A percentile compares a stretch with the other conserved stretches of the same genome.
Conservation (phyloP, 2,797 vertebrate species). For the Todus mexicanus region DNA sequence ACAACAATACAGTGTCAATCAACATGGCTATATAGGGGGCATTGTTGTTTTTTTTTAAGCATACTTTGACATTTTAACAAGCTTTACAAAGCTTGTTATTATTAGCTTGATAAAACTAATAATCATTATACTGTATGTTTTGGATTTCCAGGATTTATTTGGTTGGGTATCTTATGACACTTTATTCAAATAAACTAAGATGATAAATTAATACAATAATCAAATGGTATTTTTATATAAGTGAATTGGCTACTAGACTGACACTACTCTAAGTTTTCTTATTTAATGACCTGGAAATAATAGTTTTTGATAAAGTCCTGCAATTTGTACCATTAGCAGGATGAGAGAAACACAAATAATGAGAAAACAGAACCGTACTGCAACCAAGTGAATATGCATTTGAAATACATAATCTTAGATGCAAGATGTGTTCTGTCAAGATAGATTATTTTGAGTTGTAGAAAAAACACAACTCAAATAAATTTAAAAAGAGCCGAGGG, state of each 20-base stretch:
- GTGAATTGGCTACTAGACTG: background rate
- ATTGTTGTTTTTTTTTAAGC: background rate
- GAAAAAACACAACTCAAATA: background rate
- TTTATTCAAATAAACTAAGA: background rate
- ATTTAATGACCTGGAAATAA: background rate
- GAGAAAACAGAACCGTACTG: background rate
- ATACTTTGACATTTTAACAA: background rate
- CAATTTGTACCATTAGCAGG: background rate
- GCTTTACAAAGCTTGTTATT: background rate
- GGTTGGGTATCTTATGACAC: background rate
- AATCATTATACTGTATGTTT: background rate
- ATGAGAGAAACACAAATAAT: background rate
- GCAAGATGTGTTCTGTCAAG: background rate
- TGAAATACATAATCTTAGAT: background rate
- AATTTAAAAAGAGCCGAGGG: accelerated
- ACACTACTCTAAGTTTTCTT: background rate
- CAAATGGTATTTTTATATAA: background rate
- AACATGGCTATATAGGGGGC: background rate
- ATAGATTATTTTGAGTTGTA: background rate
- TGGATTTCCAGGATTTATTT: background rate
- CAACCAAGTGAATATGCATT: background rate
- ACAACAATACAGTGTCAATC: background rate
- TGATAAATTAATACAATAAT: background rate
- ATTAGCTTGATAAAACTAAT: background rate
- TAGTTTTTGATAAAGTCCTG: background rate